These are phyloP conservation scores for Pseudococcus longispinus DNA, from an alignment of 2,888 invertebrate genomes.

Conservation along the genomic window DNA sequence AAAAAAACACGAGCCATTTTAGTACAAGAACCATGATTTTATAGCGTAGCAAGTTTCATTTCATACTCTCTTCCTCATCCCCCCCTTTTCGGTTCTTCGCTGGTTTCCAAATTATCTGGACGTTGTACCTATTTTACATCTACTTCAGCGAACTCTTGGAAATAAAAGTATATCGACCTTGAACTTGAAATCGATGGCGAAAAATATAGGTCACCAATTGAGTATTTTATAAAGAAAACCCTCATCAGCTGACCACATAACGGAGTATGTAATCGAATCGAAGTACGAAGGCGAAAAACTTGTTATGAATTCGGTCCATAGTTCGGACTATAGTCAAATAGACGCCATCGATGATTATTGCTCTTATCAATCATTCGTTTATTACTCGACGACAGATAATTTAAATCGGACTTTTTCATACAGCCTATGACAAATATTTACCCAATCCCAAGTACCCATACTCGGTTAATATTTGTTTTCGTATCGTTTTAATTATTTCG, in stretches of 20 bases:
- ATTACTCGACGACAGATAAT: background rate
- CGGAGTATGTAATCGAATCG: background rate
- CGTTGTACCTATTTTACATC: background rate
- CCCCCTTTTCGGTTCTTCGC: background rate
- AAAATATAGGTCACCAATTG: background rate
- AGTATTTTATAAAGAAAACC: background rate
- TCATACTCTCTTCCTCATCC: background rate
- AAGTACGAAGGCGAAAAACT: background rate
- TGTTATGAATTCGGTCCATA: slow-evolving; percentile 7
- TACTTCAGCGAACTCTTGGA: too few species aligned
- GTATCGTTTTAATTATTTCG: background rate
- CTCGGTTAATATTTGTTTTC: slow-evolving; percentile 4
- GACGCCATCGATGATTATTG: background rate
- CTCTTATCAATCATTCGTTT: background rate
- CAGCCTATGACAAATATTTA: slow-evolving; percentile 9
- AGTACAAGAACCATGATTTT: background rate
- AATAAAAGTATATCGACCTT: background rate
- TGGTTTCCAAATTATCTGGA: background rate
- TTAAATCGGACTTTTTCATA: background rate
- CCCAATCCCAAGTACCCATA: background rate
- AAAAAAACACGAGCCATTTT: background rate
- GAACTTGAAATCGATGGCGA: background rate
- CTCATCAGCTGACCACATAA: background rate
- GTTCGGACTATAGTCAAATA: background rate
- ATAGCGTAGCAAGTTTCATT: background rate